Conservation (phyloP, 2,888 invertebrate genomes). For the Tenthredo scrophulariae region DNA sequence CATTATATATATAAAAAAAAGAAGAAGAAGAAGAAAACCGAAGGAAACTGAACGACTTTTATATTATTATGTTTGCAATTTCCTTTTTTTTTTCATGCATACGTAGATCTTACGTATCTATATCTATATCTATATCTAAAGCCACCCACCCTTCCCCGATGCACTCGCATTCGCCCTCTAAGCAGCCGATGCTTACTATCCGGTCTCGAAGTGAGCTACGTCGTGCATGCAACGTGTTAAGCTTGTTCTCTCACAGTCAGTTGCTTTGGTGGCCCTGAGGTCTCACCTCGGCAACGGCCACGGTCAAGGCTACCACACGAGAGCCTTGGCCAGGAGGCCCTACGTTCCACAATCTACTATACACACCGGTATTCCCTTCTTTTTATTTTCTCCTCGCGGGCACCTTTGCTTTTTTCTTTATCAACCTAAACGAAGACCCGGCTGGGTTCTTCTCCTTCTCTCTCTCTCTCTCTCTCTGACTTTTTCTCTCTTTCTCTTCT, state of each 20-base stretch:
- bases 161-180: neutral
- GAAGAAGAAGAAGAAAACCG: neutral
- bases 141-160: neutral
- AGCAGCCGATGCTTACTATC: neutral
- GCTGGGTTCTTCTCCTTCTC: neutral
- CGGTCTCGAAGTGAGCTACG: neutral
- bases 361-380: constrained; percentile 39
- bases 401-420: constrained; percentile 35
- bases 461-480: neutral
- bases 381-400: constrained; percentile 58
- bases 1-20: neutral
- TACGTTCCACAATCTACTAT: constrained; percentile 28
- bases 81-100: neutral
- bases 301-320: constrained; percentile 41
- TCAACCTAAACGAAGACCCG: neutral
- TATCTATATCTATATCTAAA: too few species aligned
- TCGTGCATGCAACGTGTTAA: neutral
- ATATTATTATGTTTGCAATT: neutral
- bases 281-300: constrained; percentile 40
- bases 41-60: neutral
- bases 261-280: neutral
- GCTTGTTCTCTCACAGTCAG: neutral
- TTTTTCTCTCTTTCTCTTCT: neutral
- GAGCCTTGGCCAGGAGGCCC: neutral
- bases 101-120: neutral